Evolutionary conservation across 2,113 vertebrate genomes (phyloP).

Genomic region (Amia ocellicauda): DNA sequence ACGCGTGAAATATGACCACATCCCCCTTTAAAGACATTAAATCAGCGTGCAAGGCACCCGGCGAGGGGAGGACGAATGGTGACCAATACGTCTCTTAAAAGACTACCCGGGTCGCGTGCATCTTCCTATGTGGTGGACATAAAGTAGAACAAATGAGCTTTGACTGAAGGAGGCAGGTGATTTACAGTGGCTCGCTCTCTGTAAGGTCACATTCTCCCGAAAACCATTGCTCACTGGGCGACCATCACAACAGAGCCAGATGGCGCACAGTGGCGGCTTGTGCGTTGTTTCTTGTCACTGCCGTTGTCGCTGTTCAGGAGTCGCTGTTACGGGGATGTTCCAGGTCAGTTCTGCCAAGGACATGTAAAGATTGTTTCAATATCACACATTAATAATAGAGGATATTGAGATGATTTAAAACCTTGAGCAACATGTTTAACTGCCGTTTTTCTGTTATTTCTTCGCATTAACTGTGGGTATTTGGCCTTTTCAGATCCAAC

Average conservation of each 20-base stretch:
- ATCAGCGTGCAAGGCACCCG: conserved; percentile 36
- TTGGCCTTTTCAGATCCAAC: no score
- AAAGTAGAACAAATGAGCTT: conserved; percentile 45
- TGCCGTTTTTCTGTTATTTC: no score
- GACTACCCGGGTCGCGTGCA: conserved; percentile 30
- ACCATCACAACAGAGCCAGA: neutral
- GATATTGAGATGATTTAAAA: no score
- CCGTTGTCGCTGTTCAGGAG: conserved; percentile 33
- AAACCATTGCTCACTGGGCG: conserved; percentile 39
- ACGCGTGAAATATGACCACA: conserved; percentile 43
- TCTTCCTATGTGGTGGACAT: conserved; percentile 42
- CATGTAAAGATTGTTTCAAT: no score
- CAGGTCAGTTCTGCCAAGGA: conserved; percentile 49
- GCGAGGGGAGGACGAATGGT: conserved; percentile 27
- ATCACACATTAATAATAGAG: conserved; percentile 60
- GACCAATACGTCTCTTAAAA: conserved; percentile 44
- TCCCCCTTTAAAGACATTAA: conserved; percentile 38
- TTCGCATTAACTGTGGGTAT: no score
- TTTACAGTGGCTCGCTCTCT: conserved; percentile 49
- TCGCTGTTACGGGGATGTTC: conserved; percentile 36
- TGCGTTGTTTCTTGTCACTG: neutral
- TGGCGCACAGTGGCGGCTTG: neutral
- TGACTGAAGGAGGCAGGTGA: conserved; percentile 43
- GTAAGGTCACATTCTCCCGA: conserved; percentile 54
- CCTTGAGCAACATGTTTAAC: no score